phyloP scores from a whole-genome alignment of 2,113 vertebrate species.

The Rhinolophus ferrumequinum region DNA sequence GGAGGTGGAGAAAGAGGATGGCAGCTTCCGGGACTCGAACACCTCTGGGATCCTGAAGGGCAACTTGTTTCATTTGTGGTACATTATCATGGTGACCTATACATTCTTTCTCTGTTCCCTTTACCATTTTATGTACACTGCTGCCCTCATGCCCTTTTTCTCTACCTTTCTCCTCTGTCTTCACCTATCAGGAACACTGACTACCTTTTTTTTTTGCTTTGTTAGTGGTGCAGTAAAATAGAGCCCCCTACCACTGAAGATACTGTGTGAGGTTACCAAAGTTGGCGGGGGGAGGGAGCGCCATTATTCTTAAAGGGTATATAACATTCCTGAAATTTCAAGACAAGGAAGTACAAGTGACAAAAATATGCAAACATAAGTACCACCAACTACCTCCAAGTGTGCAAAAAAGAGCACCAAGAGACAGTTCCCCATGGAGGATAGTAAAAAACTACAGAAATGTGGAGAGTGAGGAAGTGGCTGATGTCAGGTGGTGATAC shows the following conservation, averaged over 20 bases:
- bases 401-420: background rate
- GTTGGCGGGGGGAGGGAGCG: background rate
- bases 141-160: background rate
- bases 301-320: background rate
- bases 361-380: background rate
- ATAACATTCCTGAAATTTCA: background rate
- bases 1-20: background rate
- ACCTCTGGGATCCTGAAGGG: background rate
- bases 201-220: background rate
- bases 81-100: background rate
- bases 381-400: background rate
- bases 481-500: background rate
- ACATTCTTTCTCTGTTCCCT: background rate
- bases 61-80: background rate
- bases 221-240: background rate
- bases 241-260: background rate
- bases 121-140: background rate
- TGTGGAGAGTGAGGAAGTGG: background rate
- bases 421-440: background rate
- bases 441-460: background rate
- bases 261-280: background rate
- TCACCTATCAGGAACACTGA: background rate
- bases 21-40: background rate
- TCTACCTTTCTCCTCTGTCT: background rate
- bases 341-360: background rate